Evolutionary conservation across 2,888 invertebrate species (phyloP), one percentile per base, ranked within the genome.

Genomic region (Charanyca ferruginea): DNA sequence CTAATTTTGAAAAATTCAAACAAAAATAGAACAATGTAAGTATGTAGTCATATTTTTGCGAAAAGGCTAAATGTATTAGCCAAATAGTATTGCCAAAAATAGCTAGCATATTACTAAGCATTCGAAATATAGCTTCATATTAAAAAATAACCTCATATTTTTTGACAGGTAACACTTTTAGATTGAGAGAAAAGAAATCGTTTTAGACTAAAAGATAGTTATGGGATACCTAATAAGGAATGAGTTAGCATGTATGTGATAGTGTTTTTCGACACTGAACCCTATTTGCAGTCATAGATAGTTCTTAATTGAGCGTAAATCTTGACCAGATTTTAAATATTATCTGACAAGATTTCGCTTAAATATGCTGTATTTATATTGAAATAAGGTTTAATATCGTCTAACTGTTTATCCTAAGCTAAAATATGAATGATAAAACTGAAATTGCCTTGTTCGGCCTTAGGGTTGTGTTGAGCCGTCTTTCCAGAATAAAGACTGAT

Each of bases 401-500:
- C 4, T 6, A 18, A 55, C n/a, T n/a, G 5, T 48, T 58, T 16
- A 51, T 60, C 47, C 35, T 61, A 54, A 66, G 25, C 20, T 44
- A 47, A 59, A 58, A 49, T n/a, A 45, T 54, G 69, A 59, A 77
- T 82, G 76, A 74, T 77, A 74, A 42, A 63, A 59, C 22, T 38
- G 64, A 60, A 64, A 73, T 71, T 85, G 88, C 84, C 86, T 88
- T 86, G 54, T 62, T 75, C 47, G 81, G 87, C 86, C 84, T 83
- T 83, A 67, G 60, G 58, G 77, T 77, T 55, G 66, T 69, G 55
- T 52, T 20, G 75, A 78, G 68, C 80, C 83, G 85, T 88, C 85
- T 87, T 87, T 86, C 80, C 80, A 82, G 42, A 77, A 77, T 69
- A 68, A 88, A 90, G 90, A 90, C 90, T 90, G 90, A 90, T 84